A percentile compares a stretch with the other conserved stretches of the same genome.
Conservation (phyloP, 2,113 vertebrate species). For the Macrotus californicus region DNA sequence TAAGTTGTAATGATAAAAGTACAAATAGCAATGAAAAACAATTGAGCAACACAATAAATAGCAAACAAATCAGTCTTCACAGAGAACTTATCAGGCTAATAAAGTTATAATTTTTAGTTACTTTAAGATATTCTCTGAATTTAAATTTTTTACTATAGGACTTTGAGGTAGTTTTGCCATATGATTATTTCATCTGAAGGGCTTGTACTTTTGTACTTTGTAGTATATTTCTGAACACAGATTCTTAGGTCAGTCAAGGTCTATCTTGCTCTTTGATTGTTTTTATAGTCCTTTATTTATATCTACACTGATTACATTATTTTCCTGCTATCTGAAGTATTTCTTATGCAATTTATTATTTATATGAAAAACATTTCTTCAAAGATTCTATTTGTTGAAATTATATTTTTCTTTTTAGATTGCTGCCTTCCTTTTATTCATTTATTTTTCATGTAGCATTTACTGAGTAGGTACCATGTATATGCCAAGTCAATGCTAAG, state of each 20-base stretch:
- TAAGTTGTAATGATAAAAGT: slow-evolving; percentile 64
- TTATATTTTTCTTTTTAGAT: background rate
- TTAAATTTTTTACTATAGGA: background rate
- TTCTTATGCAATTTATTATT: background rate
- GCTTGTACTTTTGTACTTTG: background rate
- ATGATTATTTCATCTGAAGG: background rate
- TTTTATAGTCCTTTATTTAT: background rate
- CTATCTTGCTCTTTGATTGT: background rate
- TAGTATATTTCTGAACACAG: background rate
- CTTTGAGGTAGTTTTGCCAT: background rate
- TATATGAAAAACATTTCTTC: background rate
- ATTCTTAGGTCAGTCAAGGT: background rate
- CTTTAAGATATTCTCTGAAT: background rate
- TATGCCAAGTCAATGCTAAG: background rate
- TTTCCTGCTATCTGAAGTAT: background rate
- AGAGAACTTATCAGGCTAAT: slow-evolving; percentile 15
- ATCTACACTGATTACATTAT: background rate
- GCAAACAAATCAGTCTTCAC: slow-evolving; percentile 36
- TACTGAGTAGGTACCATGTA: background rate
- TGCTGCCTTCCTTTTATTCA: background rate
- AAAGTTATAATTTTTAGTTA: slow-evolving; percentile 13
- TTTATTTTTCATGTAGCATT: background rate
- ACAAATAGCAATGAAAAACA: slow-evolving; percentile 56
- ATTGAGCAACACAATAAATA: slow-evolving; percentile 50
- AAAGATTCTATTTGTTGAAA: background rate